Evolutionary conservation across 2,888 invertebrate species (phyloP).

Genomic region (Syrista parreyssii): DNA sequence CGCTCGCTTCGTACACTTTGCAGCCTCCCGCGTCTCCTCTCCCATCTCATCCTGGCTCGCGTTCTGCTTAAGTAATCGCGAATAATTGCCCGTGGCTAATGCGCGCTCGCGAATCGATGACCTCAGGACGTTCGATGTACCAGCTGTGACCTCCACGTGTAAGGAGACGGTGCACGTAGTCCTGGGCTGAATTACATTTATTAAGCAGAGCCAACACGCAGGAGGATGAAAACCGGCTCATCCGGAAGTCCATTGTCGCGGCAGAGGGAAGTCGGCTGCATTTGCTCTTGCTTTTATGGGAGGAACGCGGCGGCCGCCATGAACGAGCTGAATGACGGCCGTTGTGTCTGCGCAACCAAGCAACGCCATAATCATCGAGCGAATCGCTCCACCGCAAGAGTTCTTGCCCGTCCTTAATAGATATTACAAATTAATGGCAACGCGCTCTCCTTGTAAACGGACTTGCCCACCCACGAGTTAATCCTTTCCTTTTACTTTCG

Average conservation of each 20-base stretch:
- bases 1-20: not conserved
- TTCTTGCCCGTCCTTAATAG: slow-evolving; percentile 10
- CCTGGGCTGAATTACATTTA: not conserved
- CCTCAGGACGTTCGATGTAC: not conserved
- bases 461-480: not conserved
- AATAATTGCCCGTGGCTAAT: not conserved
- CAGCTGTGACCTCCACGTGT: not conserved
- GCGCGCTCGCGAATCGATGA: not conserved
- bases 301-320: not conserved
- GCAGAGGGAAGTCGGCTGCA: not conserved
- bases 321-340: not conserved
- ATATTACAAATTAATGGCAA: slow-evolving; percentile 7
- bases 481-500: not conserved
- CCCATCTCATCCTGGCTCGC: not conserved
- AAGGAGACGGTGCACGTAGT: not conserved
- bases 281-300: not conserved
- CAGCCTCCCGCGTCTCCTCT: not conserved
- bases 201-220: not conserved
- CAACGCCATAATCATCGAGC: slow-evolving; percentile 1
- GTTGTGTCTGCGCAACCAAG: slow-evolving; percentile 8
- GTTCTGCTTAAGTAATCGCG: slow-evolving; percentile 7
- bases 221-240: not conserved
- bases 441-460: not conserved
- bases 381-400: not conserved
- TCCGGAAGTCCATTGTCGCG: not conserved